These are phyloP conservation scores for Nomada fucata DNA, from an alignment of 2,888 invertebrate genomes.

Conservation along the genomic window DNA sequence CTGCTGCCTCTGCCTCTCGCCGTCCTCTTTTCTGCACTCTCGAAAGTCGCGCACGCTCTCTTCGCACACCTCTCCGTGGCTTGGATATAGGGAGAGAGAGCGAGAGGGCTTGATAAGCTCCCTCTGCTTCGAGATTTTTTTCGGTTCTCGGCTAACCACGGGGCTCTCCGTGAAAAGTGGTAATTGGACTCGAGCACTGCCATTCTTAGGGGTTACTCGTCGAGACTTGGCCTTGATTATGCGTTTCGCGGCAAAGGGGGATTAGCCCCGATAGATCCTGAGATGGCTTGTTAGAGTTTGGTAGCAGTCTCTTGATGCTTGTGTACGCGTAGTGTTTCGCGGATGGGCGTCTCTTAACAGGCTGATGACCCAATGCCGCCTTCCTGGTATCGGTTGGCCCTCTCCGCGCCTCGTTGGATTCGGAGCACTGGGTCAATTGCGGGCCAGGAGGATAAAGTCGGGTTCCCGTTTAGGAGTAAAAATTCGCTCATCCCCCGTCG, in stretches of 20 bases:
- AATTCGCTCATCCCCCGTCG: slow-evolving; percentile 2
- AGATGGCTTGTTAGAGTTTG: neutral
- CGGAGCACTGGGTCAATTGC: slow-evolving; percentile 30
- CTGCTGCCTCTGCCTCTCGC: slow-evolving; percentile 30
- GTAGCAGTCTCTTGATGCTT: too few species aligned
- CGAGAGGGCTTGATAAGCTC: slow-evolving; percentile 54
- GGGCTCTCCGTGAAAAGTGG: slow-evolving; percentile 31
- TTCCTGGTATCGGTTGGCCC: slow-evolving; percentile 19
- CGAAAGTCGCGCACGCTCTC: slow-evolving; percentile 25
- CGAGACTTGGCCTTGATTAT: neutral
- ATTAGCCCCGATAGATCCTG: neutral
- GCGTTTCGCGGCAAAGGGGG: neutral
- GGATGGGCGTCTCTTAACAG: neutral
- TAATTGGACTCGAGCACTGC: slow-evolving; percentile 46
- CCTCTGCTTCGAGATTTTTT: slow-evolving; percentile 60
- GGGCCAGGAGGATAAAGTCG: slow-evolving; percentile 2
- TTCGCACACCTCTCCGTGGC: slow-evolving; percentile 36
- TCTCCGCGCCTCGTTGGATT: neutral
- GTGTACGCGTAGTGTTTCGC: neutral
- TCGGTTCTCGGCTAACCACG: slow-evolving; percentile 56
- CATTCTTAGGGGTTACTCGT: slow-evolving; percentile 22
- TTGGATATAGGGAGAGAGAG: slow-evolving; percentile 24
- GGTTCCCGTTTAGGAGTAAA: slow-evolving; percentile 21
- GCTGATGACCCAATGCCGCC: slow-evolving; percentile 3
- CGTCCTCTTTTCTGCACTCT: slow-evolving; percentile 51